These are phyloP conservation scores for Trachops cirrhosus DNA, from an alignment of 2,797 vertebrate genomes.

Conservation along the genomic window DNA sequence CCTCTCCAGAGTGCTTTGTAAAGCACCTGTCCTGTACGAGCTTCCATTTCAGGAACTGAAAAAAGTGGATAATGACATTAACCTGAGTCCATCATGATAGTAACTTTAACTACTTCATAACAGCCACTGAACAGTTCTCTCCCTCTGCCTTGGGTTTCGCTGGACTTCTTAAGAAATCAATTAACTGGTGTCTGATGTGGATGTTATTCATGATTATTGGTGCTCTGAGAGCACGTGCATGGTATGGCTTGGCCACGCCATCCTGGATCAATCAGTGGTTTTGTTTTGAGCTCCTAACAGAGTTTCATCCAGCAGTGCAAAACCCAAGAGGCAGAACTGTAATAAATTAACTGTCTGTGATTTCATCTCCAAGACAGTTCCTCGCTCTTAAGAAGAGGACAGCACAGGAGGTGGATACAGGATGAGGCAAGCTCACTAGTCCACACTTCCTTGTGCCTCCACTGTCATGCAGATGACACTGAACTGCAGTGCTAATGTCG, in stretches of 20 bases:
- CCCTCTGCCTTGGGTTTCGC: neutral
- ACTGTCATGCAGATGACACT: neutral
- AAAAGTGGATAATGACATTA: neutral
- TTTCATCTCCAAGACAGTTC: slow-evolving; percentile 49
- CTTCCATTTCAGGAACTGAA: slow-evolving; percentile 14
- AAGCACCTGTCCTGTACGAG: neutral
- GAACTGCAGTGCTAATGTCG: neutral
- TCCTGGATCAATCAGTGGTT: slow-evolving; percentile 43
- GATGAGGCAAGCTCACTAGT: neutral
- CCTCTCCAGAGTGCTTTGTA: neutral
- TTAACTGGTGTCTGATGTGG: neutral
- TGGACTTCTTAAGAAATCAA: slow-evolving; percentile 8
- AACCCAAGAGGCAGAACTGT: neutral
- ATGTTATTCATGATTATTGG: neutral
- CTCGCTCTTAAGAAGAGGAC: neutral
- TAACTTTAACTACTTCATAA: slow-evolving; percentile 32
- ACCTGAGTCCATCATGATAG: neutral
- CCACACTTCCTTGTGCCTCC: neutral
- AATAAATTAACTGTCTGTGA: slow-evolving; percentile 38
- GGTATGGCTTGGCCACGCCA: neutral
- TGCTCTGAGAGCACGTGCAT: neutral
- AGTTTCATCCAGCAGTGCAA: slow-evolving; percentile 2
- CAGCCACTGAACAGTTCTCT: neutral
- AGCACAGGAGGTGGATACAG: neutral
- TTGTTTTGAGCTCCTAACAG: slow-evolving; percentile 45